A percentile compares a stretch with the other conserved stretches of the same genome.
These are phyloP conservation scores for Aromia moschata DNA, from an alignment of 2,888 invertebrate genomes.

Conservation along the genomic window DNA sequence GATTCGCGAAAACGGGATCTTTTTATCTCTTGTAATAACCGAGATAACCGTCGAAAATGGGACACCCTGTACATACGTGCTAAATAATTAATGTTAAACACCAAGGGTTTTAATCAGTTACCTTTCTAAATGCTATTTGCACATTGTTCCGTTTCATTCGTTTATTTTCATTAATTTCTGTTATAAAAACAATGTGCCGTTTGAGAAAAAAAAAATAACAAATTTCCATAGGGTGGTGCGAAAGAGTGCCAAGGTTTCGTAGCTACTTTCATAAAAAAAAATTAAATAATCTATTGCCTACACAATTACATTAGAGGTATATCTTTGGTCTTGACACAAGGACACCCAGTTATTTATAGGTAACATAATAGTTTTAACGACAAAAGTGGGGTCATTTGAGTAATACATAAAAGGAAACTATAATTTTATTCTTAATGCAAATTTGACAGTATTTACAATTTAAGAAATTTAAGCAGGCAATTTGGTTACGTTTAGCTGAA, in stretches of 20 bases:
- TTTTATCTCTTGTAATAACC: too few species aligned
- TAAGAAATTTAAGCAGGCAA: too few species aligned
- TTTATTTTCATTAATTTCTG: neutral
- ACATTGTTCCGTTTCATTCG: neutral
- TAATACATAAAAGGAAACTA: too few species aligned
- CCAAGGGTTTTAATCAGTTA: slow-evolving; percentile 7
- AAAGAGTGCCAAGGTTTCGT: slow-evolving; percentile 10
- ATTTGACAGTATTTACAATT: too few species aligned
- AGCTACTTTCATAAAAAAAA: slow-evolving; percentile 7
- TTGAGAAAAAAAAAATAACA: neutral
- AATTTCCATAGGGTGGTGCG: neutral
- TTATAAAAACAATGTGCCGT: slow-evolving; percentile 5
- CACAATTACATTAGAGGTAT: slow-evolving; percentile 7
- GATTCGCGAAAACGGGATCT: too few species aligned
- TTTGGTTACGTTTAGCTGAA: too few species aligned
- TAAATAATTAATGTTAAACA: neutral
- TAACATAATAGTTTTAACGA: too few species aligned
- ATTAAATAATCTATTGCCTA: slow-evolving; percentile 1
- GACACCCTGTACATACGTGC: neutral
- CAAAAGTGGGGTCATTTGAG: too few species aligned
- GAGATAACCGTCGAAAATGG: too few species aligned
- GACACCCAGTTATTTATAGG: too few species aligned
- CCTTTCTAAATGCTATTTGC: neutral
- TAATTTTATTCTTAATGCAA: too few species aligned
- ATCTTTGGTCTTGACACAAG: slow-evolving; percentile 12